Evolutionary conservation across 2,113 vertebrate genomes (phyloP).

Genomic region (Barbus barbus): DNA sequence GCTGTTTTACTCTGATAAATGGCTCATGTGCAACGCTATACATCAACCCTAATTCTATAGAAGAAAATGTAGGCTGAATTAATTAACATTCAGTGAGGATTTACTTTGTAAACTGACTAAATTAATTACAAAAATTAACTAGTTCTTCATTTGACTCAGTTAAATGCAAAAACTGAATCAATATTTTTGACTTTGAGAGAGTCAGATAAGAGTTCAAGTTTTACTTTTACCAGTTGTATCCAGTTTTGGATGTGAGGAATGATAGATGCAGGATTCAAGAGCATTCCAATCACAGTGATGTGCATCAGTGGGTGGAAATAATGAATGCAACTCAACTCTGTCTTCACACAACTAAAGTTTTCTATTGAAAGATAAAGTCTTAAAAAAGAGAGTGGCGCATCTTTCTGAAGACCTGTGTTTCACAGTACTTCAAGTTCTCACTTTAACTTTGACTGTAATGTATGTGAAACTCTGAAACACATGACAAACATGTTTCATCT

Average conservation of each 20-base stretch:
- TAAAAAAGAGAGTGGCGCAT: conserved; percentile 6
- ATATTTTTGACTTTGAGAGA: neutral
- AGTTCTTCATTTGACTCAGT: neutral
- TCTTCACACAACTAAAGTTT: conserved; percentile 29
- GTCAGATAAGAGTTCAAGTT: conserved; percentile 5
- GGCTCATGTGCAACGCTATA: conserved; percentile 5
- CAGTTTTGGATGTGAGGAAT: neutral
- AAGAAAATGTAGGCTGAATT: neutral
- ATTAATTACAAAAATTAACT: neutral
- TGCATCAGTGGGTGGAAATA: conserved; percentile 46
- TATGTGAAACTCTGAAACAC: neutral
- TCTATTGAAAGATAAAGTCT: conserved; percentile 34
- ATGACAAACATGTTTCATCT: conserved; percentile 17
- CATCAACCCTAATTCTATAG: conserved; percentile 23
- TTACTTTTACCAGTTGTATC: conserved; percentile 21
- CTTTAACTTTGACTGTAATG: conserved; percentile 13
- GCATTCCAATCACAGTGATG: conserved; percentile 22
- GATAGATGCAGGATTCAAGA: conserved; percentile 36
- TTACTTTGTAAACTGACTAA: neutral
- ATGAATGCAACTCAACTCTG: conserved; percentile 37
- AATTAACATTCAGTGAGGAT: neutral
- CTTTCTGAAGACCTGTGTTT: conserved; percentile 20
- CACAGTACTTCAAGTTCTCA: conserved; percentile 23
- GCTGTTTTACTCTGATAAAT: conserved; percentile 6
- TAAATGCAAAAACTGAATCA: neutral